Percentiles rank a stretch among this genome's conserved stretches.
These are phyloP conservation scores for Athene cunicularia DNA, from an alignment of 2,113 vertebrate species.

Conservation along the genomic window DNA sequence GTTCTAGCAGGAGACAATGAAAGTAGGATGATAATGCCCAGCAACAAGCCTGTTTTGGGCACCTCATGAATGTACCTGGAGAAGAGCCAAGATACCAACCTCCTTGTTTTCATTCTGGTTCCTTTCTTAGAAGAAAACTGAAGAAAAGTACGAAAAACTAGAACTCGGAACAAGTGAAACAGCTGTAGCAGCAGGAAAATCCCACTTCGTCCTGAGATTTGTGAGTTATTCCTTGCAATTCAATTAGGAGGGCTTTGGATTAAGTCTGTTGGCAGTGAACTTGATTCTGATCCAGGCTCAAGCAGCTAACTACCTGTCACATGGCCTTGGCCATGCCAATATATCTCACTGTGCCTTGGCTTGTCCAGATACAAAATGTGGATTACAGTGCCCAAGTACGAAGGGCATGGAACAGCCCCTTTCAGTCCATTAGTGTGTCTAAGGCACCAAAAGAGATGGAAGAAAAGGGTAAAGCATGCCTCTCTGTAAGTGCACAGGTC, in stretches of 20 bases:
- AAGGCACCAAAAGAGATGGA: neutral
- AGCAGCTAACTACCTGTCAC: neutral
- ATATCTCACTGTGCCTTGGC: neutral
- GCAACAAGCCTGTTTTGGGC: neutral
- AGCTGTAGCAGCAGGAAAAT: neutral
- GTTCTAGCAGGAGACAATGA: neutral
- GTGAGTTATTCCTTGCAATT: neutral
- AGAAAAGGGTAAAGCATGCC: neutral
- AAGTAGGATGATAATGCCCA: neutral
- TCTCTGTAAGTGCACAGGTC: neutral
- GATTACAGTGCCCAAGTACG: neutral
- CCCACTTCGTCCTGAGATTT: neutral
- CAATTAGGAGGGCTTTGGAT: neutral
- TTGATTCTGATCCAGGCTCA: neutral
- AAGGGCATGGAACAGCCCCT: neutral
- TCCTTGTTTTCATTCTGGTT: neutral
- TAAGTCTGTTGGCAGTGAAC: neutral
- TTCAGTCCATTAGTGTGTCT: neutral
- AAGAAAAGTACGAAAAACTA: neutral
- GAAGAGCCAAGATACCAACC: neutral
- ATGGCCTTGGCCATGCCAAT: neutral
- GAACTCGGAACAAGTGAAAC: neutral
- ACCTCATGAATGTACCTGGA: neutral
- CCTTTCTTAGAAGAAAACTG: neutral
- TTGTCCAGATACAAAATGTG: neutral